Conservation (phyloP, 2,888 invertebrate genomes). For the Lysandra coridon region DNA sequence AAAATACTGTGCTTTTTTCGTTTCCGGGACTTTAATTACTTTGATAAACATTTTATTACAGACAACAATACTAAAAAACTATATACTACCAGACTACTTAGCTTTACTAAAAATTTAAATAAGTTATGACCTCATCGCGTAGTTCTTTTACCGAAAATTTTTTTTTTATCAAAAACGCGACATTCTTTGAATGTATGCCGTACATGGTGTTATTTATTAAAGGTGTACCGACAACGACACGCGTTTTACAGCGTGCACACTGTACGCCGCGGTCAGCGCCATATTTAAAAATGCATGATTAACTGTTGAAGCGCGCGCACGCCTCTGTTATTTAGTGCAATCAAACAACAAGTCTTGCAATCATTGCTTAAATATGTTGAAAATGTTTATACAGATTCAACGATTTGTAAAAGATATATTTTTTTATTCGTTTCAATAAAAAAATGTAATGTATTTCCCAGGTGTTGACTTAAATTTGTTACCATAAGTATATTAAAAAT, state of each 20-base stretch:
- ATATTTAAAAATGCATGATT: constrained; percentile 20
- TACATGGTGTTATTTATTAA: constrained; percentile 6
- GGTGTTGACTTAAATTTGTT: too few species aligned
- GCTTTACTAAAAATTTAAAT: too few species aligned
- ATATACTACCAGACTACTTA: too few species aligned
- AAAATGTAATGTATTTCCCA: too few species aligned
- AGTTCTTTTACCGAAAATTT: not conserved
- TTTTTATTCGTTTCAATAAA: too few species aligned
- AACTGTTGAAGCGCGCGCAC: constrained; percentile 12
- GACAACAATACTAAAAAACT: too few species aligned
- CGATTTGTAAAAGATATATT: not conserved
- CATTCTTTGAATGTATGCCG: not conserved
- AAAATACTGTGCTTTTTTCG: too few species aligned
- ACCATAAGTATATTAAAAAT: too few species aligned
- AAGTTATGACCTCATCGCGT: not conserved
- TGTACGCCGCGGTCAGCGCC: not conserved
- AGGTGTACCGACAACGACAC: not conserved
- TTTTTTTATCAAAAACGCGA: not conserved
- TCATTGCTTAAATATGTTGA: not conserved
- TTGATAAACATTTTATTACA: too few species aligned
- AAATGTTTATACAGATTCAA: not conserved
- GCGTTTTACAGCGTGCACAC: constrained; percentile 16
- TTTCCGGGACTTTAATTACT: too few species aligned
- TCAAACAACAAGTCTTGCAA: constrained; percentile 1
- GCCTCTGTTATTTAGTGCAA: constrained; percentile 16